These are phyloP conservation scores for Eubasilissa splendida DNA, from an alignment of 2,888 invertebrate genomes.

Conservation along the genomic window DNA sequence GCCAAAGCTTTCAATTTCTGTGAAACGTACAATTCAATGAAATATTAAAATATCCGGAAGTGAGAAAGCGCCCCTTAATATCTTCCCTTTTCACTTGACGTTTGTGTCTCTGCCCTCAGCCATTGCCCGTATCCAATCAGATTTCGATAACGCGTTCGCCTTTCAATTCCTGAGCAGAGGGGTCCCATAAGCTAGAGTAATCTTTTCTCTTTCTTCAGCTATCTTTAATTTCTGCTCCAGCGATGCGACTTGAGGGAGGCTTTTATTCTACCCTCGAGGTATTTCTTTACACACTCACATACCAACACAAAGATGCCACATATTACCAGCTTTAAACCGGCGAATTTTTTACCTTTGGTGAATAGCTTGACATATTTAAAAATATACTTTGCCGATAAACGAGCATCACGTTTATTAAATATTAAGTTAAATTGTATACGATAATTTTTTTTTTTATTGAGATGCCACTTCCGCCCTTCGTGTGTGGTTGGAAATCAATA, in stretches of 20 bases:
- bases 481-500: too few relatives aligned
- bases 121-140: constrained; percentile 53
- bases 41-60: neutral
- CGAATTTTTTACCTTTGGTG: too few relatives aligned
- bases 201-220: constrained; percentile 52
- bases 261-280: constrained; percentile 40
- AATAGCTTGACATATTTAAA: too few relatives aligned
- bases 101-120: constrained; percentile 27
- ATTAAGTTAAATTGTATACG: too few relatives aligned
- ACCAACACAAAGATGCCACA: neutral
- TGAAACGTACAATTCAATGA: too few relatives aligned
- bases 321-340: too few relatives aligned
- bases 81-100: constrained; percentile 25
- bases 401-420: too few relatives aligned
- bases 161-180: constrained; percentile 51
- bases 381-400: too few relatives aligned
- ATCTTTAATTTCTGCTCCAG: constrained; percentile 56
- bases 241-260: constrained; percentile 38
- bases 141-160: constrained; percentile 57
- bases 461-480: too few relatives aligned
- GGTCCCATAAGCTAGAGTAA: constrained; percentile 47
- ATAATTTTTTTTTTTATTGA: too few relatives aligned
- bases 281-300: constrained; percentile 41
- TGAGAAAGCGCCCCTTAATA: neutral
- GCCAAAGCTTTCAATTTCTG: too few relatives aligned